Conservation (phyloP, 92 coral and sea anemone species). For the Meandrina meandrites region DNA sequence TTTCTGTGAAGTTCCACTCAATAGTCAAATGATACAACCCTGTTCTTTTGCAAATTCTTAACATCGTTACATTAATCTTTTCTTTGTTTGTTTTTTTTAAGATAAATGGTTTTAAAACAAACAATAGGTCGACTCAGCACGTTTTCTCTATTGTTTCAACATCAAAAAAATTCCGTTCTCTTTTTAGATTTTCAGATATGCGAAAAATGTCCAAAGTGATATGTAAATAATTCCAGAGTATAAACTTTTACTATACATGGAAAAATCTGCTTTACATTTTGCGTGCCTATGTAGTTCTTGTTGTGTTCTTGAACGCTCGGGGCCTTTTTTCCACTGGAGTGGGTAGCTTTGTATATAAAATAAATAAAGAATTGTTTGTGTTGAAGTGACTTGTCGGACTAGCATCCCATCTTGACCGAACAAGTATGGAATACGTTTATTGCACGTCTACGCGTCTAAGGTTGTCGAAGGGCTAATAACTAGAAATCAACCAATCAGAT, state of each 20-base stretch:
- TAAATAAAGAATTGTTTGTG: too few relatives aligned
- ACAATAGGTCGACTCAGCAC: neutral
- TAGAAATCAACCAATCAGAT: too few relatives aligned
- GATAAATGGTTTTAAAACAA: neutral
- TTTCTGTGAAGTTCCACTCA: too few relatives aligned
- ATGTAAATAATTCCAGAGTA: neutral
- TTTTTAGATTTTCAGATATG: neutral
- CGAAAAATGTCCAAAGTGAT: neutral
- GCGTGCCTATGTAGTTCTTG: too few relatives aligned
- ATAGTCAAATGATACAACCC: neutral
- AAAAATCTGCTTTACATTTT: neutral
- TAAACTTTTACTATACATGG: neutral
- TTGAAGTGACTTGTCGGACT: too few relatives aligned
- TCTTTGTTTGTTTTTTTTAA: too few relatives aligned
- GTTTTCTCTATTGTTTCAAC: neutral
- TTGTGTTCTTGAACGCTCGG: neutral
- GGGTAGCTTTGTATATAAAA: too few relatives aligned
- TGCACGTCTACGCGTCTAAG: too few relatives aligned
- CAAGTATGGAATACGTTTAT: too few relatives aligned
- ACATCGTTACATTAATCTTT: neutral
- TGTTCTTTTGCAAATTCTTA: neutral
- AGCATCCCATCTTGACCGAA: too few relatives aligned
- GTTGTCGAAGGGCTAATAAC: too few relatives aligned
- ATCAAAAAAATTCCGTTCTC: neutral
- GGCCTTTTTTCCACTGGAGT: neutral